phyloP scores from a whole-genome alignment of 2,113 vertebrate species.

The Pleuronectes platessa region DNA sequence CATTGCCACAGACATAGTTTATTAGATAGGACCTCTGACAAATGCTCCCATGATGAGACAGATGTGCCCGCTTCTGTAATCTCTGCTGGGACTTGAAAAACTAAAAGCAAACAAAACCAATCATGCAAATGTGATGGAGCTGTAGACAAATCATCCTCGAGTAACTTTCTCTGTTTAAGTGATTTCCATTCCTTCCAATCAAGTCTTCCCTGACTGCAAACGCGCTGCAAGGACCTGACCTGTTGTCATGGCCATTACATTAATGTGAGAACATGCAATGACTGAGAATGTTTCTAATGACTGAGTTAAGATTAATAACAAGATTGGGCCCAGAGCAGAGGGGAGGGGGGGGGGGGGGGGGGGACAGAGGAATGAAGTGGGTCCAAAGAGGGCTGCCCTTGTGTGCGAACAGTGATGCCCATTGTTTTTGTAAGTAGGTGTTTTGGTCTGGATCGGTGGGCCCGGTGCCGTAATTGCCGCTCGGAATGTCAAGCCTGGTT shows the following conservation, averaged over 20 bases:
- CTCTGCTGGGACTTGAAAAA: background rate
- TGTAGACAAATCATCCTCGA: background rate
- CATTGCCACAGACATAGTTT: background rate
- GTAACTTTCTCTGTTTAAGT: background rate
- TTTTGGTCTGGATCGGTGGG: constrained; percentile 80
- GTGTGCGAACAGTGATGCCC: constrained; percentile 75
- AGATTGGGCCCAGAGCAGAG: constrained; percentile 70
- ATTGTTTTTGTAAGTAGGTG: constrained; percentile 83
- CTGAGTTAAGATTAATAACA: constrained; percentile 81
- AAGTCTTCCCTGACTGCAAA: constrained; percentile 19
- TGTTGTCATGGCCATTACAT: constrained; percentile 58
- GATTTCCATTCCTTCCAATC: constrained; percentile 14
- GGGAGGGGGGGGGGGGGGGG: constrained; percentile 18
- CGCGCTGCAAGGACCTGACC: constrained; percentile 21
- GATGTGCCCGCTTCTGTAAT: background rate
- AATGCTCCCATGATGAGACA: background rate
- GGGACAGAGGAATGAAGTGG: constrained; percentile 63
- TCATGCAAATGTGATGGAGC: constrained; percentile 1
- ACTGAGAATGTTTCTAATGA: constrained; percentile 74
- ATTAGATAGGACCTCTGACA: background rate
- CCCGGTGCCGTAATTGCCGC: constrained; percentile 78
- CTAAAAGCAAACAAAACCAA: background rate
- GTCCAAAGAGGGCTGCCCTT: constrained; percentile 74
- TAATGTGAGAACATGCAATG: constrained; percentile 68
- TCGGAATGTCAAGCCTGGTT: constrained; percentile 80